Percentiles rank a stretch among this genome's conserved stretches.
Evolutionary conservation across 2,113 vertebrate genomes (phyloP).

Genomic region (Podiceps cristatus): DNA sequence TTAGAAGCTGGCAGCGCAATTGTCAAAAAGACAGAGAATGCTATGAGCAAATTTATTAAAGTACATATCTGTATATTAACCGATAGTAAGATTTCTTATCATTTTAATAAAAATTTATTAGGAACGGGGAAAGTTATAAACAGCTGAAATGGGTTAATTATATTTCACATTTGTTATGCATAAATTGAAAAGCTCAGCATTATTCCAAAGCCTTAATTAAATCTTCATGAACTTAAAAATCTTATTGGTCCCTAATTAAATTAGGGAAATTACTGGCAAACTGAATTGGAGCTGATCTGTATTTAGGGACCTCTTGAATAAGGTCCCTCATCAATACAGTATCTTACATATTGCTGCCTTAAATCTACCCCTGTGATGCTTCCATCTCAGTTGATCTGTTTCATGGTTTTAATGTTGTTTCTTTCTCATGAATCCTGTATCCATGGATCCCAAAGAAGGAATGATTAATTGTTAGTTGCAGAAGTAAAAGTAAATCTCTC

Average conservation of each 20-base stretch:
- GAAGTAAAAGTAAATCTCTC: neutral
- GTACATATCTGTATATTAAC: neutral
- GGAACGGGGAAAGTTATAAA: neutral
- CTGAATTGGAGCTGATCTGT: slow-evolving; percentile 1
- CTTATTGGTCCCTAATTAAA: slow-evolving; percentile 55
- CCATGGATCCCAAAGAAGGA: neutral
- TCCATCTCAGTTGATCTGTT: neutral
- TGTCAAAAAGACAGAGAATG: neutral
- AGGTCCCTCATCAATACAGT: neutral
- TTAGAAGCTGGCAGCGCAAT: neutral
- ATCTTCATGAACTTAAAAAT: slow-evolving; percentile 58
- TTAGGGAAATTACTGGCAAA: slow-evolving; percentile 39
- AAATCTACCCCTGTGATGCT: neutral
- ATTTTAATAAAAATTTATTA: slow-evolving; percentile 21
- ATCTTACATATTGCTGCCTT: neutral
- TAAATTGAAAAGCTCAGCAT: slow-evolving; percentile 60
- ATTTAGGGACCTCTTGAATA: slow-evolving; percentile 31
- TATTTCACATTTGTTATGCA: slow-evolving; percentile 58
- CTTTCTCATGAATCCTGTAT: neutral
- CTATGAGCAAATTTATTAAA: slow-evolving; percentile 22
- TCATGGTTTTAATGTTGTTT: slow-evolving; percentile 6
- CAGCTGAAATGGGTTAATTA: slow-evolving; percentile 68
- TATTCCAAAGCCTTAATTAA: slow-evolving; percentile 62
- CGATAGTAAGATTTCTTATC: neutral
- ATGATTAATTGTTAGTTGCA: neutral